Evolutionary conservation across 2,888 invertebrate genomes (phyloP).

Genomic region (Halictus ligatus): DNA sequence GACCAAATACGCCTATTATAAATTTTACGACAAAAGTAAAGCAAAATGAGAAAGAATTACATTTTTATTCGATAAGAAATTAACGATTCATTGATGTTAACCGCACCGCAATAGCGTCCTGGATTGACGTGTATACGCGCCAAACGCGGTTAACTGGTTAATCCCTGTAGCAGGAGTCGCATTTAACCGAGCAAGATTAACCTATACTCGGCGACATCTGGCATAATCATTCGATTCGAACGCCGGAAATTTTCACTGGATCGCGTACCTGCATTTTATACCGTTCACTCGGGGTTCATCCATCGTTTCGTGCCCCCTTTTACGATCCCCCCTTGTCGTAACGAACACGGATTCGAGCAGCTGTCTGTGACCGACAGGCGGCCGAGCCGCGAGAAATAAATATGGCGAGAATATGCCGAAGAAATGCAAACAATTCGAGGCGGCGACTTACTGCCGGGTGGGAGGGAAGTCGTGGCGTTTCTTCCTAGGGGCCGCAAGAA

Average conservation of each 20-base stretch:
- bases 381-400: slow-evolving; percentile 77
- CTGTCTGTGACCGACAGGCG: slow-evolving; percentile 77
- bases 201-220: background rate
- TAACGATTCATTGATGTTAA: no score
- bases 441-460: slow-evolving; percentile 57
- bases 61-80: no score
- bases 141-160: background rate
- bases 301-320: slow-evolving; percentile 49
- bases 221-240: slow-evolving; percentile 3
- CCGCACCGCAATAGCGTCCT: no score
- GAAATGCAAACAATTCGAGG: slow-evolving; percentile 81
- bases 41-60: no score
- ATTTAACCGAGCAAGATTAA: background rate
- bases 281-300: slow-evolving; percentile 41
- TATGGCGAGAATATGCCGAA: slow-evolving; percentile 80
- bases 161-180: background rate
- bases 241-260: slow-evolving; percentile 29
- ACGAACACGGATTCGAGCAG: slow-evolving; percentile 52
- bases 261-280: slow-evolving; percentile 65
- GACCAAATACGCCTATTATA: no score
- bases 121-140: no score
- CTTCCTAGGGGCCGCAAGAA: slow-evolving; percentile 49
- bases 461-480: slow-evolving; percentile 42
- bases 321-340: slow-evolving; percentile 58
- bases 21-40: no score